phyloP scores from a whole-genome alignment of 1,140 invertebrate genomes.

The Zaprionus tsacasi region DNA sequence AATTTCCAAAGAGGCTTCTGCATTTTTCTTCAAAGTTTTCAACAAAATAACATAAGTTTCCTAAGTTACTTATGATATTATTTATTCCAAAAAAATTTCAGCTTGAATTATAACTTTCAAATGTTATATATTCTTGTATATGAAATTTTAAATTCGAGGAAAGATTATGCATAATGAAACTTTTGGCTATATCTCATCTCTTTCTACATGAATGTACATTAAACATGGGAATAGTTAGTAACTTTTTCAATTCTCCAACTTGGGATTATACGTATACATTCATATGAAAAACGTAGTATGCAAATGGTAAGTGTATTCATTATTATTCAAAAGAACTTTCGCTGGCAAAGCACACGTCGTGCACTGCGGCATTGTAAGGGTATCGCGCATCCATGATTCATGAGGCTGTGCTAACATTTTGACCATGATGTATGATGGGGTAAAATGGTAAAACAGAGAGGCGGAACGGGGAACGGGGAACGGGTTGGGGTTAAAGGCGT shows the following conservation, averaged over 20 bases:
- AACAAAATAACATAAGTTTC: too few relatives aligned
- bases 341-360: neutral
- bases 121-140: too few relatives aligned
- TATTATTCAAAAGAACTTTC: slow-evolving; percentile 7
- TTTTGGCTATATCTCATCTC: neutral
- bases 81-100: too few relatives aligned
- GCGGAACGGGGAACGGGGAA: neutral
- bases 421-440: slow-evolving; percentile 35
- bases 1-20: too few relatives aligned
- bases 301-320: slow-evolving; percentile 5
- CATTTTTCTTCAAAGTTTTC: too few relatives aligned
- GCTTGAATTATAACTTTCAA: too few relatives aligned
- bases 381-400: slow-evolving; percentile 37
- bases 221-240: neutral
- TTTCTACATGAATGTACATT: neutral
- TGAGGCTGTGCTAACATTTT: slow-evolving; percentile 28
- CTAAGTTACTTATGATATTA: too few relatives aligned
- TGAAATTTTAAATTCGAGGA: too few relatives aligned
- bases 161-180: too few relatives aligned
- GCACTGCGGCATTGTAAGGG: slow-evolving; percentile 4
- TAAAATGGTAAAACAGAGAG: neutral
- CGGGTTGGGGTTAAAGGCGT: neutral
- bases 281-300: neutral
- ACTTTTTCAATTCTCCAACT: neutral
- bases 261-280: neutral